These are phyloP conservation scores for Standfussiana lucernea DNA, from an alignment of 2,888 invertebrate species.

Conservation along the genomic window DNA sequence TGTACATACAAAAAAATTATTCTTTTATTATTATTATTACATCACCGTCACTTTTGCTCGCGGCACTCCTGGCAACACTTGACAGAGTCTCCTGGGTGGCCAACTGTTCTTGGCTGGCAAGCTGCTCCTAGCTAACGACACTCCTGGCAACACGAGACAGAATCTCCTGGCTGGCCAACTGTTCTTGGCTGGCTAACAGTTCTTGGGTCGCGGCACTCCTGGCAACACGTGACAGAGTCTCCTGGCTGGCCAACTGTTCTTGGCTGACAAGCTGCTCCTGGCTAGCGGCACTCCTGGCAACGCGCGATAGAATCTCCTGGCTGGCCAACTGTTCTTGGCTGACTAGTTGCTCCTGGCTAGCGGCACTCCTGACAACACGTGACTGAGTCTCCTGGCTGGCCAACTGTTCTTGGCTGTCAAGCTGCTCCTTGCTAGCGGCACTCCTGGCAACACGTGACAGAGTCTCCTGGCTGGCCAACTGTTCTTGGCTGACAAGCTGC, in stretches of 20 bases:
- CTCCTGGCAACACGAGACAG: conserved; percentile 9
- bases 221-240: not conserved
- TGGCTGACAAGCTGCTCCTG: conserved; percentile 17
- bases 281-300: conserved; percentile 3
- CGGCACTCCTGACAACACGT: not conserved
- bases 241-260: conserved; percentile 4
- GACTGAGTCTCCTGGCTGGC: conserved; percentile 10
- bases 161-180: conserved; percentile 3
- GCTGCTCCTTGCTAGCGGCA: not conserved
- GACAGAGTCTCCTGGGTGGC: conserved; percentile 1
- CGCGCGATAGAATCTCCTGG: too few species aligned
- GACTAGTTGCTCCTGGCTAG: conserved; percentile 4
- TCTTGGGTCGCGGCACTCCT: conserved; percentile 11
- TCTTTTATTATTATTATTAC: too few species aligned
- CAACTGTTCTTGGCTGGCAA: too few species aligned
- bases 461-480: too few species aligned
- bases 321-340: conserved; percentile 13
- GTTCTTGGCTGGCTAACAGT: not conserved
- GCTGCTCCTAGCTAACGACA: not conserved
- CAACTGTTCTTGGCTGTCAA: conserved; percentile 12
- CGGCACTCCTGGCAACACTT: not conserved
- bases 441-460: conserved; percentile 8
- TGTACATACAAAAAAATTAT: too few species aligned
- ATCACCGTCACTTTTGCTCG: too few species aligned
- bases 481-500: conserved; percentile 5